Percentiles rank a stretch among this genome's conserved stretches.
Conservation (phyloP, 1,140 invertebrate genomes). For the Drosophila orena region DNA sequence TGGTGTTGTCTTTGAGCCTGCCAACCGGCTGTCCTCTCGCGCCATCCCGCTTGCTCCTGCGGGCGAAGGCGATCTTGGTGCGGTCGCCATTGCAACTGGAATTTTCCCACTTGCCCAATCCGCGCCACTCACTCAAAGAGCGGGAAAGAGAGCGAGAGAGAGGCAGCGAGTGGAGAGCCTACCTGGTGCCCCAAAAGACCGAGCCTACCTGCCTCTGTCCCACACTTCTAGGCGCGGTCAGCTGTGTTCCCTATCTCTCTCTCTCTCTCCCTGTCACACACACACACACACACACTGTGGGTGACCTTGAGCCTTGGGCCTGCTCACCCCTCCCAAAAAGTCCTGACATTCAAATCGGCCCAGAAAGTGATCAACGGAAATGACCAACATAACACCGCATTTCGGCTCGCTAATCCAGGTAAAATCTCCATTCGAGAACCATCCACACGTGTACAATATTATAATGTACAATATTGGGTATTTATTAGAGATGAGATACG, state of each 20-base stretch:
- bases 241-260: background rate
- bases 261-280: no score
- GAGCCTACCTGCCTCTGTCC: constrained; percentile 6
- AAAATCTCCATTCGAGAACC: constrained; percentile 1
- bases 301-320: constrained; percentile 25
- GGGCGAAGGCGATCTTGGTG: background rate
- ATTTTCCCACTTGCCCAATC: constrained; percentile 34
- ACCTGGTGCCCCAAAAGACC: background rate
- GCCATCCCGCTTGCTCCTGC: constrained; percentile 42
- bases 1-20: background rate
- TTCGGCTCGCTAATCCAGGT: constrained; percentile 2
- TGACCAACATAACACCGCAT: background rate
- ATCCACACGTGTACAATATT: no score
- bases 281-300: background rate
- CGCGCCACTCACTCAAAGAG: constrained; percentile 35
- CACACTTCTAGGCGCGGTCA: background rate
- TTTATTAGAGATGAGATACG: background rate
- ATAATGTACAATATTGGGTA: background rate
- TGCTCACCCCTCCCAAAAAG: constrained; percentile 27
- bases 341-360: constrained; percentile 9
- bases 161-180: background rate
- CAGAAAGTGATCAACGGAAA: constrained; percentile 26
- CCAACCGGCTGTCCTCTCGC: constrained; percentile 5
- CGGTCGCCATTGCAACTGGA: constrained; percentile 30
- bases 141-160: background rate